Base-by-base conservation (phyloP, 2,113 vertebrate genomes). In the Myodes glareolus region DNA sequence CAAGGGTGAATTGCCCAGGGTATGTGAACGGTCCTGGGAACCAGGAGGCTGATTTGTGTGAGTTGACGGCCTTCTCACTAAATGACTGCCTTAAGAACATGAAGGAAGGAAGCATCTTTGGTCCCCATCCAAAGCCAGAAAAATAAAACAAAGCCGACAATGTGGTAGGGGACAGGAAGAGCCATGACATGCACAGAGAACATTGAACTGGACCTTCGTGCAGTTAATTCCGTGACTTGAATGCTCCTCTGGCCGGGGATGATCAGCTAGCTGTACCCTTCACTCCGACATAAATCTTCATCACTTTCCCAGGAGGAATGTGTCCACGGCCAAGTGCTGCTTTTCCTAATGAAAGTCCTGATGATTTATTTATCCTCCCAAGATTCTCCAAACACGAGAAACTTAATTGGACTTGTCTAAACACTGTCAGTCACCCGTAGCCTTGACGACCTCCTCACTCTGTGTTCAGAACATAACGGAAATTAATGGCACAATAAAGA, bases 401-500 rank as follows among this genome's bases (percentile, higher is more conserved):
- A 63, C 76, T 89, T 98, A 97, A 98, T 96, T 97, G 98, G 95
- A 96, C 39, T 97, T 97, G 95, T 97, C 94, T 97, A 97, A 98
- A 98, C 96, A 98, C 78, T 97, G 98, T 92, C 97, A 94, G 95
- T 98, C 90, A 75, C 45, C 91, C 55, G 0, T 0, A 97, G 92
- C 96, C 78, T 97, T 50, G 82, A 96, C 86, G 95, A 96, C 91
- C 68, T 97, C 91, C 80, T 63, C 36, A 76, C 36, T 96, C 73
- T 1, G 0, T 94, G 63, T 78, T 97, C 70, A 95, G 95, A 95
- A 86, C 78, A 81, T 93, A 94, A 96, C 29, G 25, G 91, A 97
- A 97, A 97, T 97, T 90, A 96, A 95, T 55, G 87, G 33, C 78
- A 97, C 10, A 70, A 67, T 85, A 92, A 94, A 95, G 87, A 96